Conservation (phyloP, 2,113 vertebrate species). For the Genyomyrus donnyi region DNA sequence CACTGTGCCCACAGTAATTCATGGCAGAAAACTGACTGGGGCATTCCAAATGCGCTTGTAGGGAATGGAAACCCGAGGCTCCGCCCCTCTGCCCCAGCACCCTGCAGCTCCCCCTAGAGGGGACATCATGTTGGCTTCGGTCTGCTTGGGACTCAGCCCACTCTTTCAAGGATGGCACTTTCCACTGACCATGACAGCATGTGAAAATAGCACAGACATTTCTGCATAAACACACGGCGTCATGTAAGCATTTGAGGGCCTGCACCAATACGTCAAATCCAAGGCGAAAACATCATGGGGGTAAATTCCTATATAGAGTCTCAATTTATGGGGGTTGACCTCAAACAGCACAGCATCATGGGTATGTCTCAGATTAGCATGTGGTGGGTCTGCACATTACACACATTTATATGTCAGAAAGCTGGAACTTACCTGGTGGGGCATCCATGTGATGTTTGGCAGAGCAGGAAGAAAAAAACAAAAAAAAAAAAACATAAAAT, state of each 20-base stretch:
- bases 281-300: not conserved
- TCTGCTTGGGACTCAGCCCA: not conserved
- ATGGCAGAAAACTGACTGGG: not conserved
- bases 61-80: not conserved
- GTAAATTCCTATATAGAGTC: not conserved
- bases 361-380: not conserved
- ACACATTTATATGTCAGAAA: not conserved
- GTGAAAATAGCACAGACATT: not conserved
- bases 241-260: not conserved
- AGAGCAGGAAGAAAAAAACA: not conserved
- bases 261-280: not conserved
- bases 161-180: not conserved
- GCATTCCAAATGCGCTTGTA: not conserved
- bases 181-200: not conserved
- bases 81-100: not conserved
- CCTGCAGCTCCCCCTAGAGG: not conserved
- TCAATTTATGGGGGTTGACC: not conserved
- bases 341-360: not conserved
- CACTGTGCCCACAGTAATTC: not conserved
- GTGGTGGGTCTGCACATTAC: not conserved
- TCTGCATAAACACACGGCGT: not conserved
- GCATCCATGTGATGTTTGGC: not conserved
- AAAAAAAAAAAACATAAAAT: not conserved
- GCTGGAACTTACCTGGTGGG: constrained; percentile 35
- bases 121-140: not conserved